Percentiles rank a stretch among this genome's conserved stretches.
These are phyloP conservation scores for Lichenostomus cassidix DNA, from an alignment of 2,113 vertebrate genomes.

Conservation along the genomic window DNA sequence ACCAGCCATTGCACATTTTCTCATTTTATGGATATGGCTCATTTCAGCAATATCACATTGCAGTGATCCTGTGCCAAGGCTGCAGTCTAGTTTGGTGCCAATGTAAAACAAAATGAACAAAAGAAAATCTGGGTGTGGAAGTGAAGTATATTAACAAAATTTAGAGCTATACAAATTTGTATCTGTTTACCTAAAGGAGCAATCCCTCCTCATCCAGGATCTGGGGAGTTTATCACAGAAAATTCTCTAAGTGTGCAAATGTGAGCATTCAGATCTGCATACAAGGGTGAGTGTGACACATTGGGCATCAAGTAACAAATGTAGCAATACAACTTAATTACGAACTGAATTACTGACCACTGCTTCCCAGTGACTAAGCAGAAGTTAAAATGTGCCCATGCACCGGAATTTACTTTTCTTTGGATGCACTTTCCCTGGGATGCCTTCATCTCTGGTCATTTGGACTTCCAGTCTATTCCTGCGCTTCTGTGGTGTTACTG, in stretches of 20 bases:
- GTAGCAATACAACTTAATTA: background rate
- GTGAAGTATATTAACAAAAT: background rate
- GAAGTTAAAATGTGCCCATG: accelerated
- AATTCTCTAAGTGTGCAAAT: background rate
- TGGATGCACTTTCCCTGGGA: background rate
- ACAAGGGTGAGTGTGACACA: accelerated
- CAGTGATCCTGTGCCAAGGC: background rate
- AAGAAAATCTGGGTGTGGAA: background rate
- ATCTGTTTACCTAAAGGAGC: background rate
- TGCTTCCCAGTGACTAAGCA: background rate
- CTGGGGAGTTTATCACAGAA: background rate
- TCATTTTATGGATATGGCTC: background rate
- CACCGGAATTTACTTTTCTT: background rate
- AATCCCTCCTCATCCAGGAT: background rate
- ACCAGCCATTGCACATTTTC: background rate
- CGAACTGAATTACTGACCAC: too few species aligned
- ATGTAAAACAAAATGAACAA: background rate
- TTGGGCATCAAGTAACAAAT: background rate
- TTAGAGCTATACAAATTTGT: background rate
- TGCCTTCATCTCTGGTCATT: background rate
- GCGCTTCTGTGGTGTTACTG: background rate
- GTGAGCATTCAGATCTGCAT: background rate
- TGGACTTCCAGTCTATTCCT: background rate
- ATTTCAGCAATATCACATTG: background rate
- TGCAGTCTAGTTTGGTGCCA: background rate